phyloP scores from a whole-genome alignment of 2,797 vertebrate species.

The Crypturellus tataupa region DNA sequence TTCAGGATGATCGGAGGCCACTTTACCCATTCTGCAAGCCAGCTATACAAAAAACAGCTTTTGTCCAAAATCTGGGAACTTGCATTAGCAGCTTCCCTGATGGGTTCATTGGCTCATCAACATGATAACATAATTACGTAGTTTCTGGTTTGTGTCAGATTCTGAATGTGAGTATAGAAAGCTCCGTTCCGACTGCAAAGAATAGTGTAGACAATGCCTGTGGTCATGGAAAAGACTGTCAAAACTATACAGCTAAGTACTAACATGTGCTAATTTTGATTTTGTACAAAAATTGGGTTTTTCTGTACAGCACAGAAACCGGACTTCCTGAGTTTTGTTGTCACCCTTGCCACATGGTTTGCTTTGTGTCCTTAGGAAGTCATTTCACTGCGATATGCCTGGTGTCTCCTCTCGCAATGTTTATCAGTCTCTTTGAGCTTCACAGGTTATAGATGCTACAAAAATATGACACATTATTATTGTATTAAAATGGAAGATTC shows the following conservation, averaged over 20 bases:
- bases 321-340: not conserved
- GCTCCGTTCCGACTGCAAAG: not conserved
- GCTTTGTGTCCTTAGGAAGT: not conserved
- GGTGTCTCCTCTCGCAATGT: not conserved
- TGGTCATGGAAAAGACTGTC: not conserved
- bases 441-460: not conserved
- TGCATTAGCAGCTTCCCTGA: not conserved
- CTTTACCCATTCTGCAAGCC: not conserved
- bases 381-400: not conserved
- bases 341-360: not conserved
- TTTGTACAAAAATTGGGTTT: not conserved
- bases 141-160: not conserved
- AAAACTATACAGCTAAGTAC: not conserved
- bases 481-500: slow-evolving; percentile 22
- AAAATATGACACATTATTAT: slow-evolving; percentile 11
- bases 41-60: not conserved
- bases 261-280: not conserved
- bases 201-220: not conserved
- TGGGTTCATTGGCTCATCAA: not conserved
- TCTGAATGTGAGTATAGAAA: not conserved
- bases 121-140: not conserved
- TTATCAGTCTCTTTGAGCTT: not conserved
- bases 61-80: not conserved
- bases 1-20: not conserved
- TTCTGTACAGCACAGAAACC: not conserved